A percentile compares a stretch with the other conserved stretches of the same genome.
Conservation (phyloP, 2,888 invertebrate genomes). For the Apotomis capreana region DNA sequence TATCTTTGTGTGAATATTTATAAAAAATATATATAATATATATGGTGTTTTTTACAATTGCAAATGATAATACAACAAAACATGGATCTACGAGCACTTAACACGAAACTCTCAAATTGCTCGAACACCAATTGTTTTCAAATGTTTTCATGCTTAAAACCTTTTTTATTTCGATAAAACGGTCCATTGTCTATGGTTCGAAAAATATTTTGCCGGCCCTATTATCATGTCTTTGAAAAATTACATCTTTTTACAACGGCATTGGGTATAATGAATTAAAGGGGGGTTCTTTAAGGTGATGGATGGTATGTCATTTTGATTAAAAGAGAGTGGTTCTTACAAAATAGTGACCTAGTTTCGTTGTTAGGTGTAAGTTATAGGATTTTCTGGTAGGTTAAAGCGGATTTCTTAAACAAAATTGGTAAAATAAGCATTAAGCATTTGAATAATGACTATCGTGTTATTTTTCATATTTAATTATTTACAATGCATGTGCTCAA, state of each 20-base stretch:
- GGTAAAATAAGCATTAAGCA: no score
- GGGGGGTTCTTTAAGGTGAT: constrained; percentile 37
- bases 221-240: constrained; percentile 38
- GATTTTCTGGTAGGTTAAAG: no score
- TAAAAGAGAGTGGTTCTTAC: constrained; percentile 34
- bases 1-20: no score
- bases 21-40: no score
- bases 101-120: constrained; percentile 14
- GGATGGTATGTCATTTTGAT: constrained; percentile 40
- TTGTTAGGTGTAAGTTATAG: constrained; percentile 12
- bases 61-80: neutral
- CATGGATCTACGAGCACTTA: neutral
- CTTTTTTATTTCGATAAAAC: constrained; percentile 31
- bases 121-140: constrained; percentile 12
- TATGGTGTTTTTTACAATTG: neutral
- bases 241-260: constrained; percentile 38
- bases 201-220: constrained; percentile 33
- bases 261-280: constrained; percentile 32
- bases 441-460: no score
- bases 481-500: no score
- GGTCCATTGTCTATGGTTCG: constrained; percentile 33
- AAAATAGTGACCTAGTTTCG: constrained; percentile 33
- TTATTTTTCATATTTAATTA: no score
- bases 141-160: constrained; percentile 23
- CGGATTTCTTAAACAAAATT: no score